Conservation (phyloP, 2,888 invertebrate species). For the Gisinianus flammeolus region DNA sequence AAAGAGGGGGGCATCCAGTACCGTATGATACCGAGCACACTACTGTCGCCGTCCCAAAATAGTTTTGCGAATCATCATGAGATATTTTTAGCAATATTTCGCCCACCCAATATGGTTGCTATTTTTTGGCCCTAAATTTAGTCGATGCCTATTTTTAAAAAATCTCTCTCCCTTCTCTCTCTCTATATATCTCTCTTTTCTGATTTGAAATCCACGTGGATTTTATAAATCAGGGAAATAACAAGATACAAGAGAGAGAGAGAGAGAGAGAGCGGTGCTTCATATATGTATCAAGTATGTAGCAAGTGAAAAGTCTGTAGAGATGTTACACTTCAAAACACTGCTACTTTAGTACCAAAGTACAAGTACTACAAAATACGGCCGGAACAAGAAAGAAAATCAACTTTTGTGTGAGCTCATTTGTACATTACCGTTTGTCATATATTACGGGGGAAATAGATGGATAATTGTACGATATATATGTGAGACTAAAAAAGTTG, state of each 20-base stretch:
- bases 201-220: slow-evolving; percentile 58
- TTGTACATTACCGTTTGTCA: no score
- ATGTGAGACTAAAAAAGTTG: background rate
- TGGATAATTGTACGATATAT: no score
- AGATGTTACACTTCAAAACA: no score
- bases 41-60: slow-evolving; percentile 56
- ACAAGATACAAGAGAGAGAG: background rate
- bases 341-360: no score
- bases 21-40: background rate
- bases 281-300: no score
- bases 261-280: background rate
- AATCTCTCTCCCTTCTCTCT: slow-evolving; percentile 29
- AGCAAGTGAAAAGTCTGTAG: no score
- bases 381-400: no score
- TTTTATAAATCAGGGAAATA: slow-evolving; percentile 47
- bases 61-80: slow-evolving; percentile 59
- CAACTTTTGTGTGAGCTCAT: no score
- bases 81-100: slow-evolving; percentile 59
- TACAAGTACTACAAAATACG: no score
- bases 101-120: slow-evolving; percentile 60
- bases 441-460: no score
- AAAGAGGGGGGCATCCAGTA: background rate
- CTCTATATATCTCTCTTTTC: slow-evolving; percentile 17
- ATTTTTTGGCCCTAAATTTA: slow-evolving; percentile 60
- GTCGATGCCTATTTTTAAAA: slow-evolving; percentile 57